These are phyloP conservation scores for Ctenopoma kingsleyae DNA, from an alignment of 2,797 vertebrate genomes.

Conservation along the genomic window DNA sequence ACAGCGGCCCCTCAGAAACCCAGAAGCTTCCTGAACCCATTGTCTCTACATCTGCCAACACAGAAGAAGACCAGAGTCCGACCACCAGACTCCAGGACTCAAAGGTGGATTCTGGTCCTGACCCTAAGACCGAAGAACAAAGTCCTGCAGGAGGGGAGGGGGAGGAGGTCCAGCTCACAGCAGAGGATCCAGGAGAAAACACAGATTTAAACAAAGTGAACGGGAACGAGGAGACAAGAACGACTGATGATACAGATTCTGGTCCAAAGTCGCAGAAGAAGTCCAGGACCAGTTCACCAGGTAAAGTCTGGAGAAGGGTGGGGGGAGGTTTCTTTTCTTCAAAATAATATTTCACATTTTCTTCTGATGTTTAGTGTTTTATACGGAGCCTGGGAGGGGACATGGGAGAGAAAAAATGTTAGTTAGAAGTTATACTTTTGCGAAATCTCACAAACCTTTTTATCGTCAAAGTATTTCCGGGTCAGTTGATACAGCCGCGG, in stretches of 20 bases:
- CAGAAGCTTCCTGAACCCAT: neutral
- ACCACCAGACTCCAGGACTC: neutral
- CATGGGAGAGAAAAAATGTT: too few species aligned
- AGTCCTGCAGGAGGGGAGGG: neutral
- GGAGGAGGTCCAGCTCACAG: conserved; percentile 7
- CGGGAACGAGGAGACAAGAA: neutral
- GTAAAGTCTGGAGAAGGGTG: neutral
- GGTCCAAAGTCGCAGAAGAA: neutral
- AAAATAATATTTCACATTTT: too few species aligned
- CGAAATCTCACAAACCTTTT: too few species aligned
- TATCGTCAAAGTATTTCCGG: too few species aligned
- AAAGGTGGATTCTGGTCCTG: neutral
- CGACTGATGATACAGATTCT: neutral
- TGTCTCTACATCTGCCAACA: neutral
- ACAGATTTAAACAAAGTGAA: neutral
- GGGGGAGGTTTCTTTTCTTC: neutral
- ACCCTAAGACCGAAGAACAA: neutral
- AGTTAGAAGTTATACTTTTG: too few species aligned
- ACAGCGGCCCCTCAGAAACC: neutral
- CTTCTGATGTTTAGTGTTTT: too few species aligned
- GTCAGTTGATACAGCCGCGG: too few species aligned
- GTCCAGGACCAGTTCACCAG: conserved; percentile 1
- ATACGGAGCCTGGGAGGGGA: too few species aligned
- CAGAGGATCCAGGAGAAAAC: neutral
- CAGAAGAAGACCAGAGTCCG: neutral